Base-by-base conservation (phyloP, 2,888 invertebrate genomes). In the Dryobota labecula region DNA sequence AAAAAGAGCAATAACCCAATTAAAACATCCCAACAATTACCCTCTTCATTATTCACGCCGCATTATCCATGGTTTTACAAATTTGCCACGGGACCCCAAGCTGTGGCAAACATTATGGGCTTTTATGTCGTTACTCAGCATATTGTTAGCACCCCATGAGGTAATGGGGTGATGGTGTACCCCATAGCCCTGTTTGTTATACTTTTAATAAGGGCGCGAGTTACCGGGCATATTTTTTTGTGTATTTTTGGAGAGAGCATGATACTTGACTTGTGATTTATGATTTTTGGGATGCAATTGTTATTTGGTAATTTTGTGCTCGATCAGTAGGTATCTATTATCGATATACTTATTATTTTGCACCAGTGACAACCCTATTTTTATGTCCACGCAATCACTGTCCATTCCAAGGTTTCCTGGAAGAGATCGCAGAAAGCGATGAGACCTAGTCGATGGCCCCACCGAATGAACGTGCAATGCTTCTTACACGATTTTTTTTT, bases 51-150 rank as follows among this genome's bases (percentile, higher is more conserved):
- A 33, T 62, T 65, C 69, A 71, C 63, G 60, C 68, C 20, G 20
- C 56, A 61, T 69, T 41, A 71, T 20, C 20, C 0, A 51, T 43
- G 71, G 84, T 70, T 82, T 70, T 72, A 56, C 18, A 13, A 62
- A 58, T 56, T 49, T 36, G 24, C 57, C 36, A 56, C 70, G 54
- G 80, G 73, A 67, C 83, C 73, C 84, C 49, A 78, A 70, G 54
- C 70, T 49, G 64, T 68, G 73, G 65, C 72, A 7, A 38, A 61
- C 64, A 79, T 82, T 80, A 86, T 70, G 73, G 72, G 79, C 82
- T 53, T 74, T 92, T 91, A 92, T 84, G 89, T 88, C 90, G 86
- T 93, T 92, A 92, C 84, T 87, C 87, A 89, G 91, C 92, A 89
- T 83, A 92, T 92, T 92, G 92, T 92, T 88, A 89, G 82, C 90